Percentiles rank a stretch among this genome's conserved stretches.
Evolutionary conservation across 2,113 vertebrate species (phyloP).

Genomic region (Neotoma lepida): DNA sequence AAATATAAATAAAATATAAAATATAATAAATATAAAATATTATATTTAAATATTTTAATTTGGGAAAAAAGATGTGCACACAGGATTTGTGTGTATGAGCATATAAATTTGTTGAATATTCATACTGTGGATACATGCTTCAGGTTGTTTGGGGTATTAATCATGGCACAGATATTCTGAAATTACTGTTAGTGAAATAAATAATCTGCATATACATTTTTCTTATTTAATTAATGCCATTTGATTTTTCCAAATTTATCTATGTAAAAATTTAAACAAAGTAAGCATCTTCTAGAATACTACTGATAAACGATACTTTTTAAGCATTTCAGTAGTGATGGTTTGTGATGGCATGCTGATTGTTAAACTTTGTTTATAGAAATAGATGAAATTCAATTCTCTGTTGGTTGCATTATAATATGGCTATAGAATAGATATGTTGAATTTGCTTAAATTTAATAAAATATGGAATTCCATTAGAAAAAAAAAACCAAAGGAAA

Average conservation of each 20-base stretch:
- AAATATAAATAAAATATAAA: no score
- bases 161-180: neutral
- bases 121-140: neutral
- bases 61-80: neutral
- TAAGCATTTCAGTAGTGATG: neutral
- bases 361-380: neutral
- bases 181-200: neutral
- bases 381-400: neutral
- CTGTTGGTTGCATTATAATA: neutral
- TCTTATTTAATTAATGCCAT: constrained; percentile 18
- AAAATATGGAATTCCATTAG: neutral
- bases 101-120: neutral
- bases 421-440: neutral
- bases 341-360: neutral
- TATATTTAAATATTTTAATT: no score
- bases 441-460: constrained; percentile 16
- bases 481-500: no score
- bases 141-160: neutral
- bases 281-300: neutral
- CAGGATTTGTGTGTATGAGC: neutral
- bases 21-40: no score
- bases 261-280: neutral
- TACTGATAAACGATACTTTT: neutral
- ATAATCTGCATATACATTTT: neutral
- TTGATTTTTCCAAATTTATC: neutral